Evolutionary conservation across 2,888 invertebrate species (phyloP).

Genomic region (Alloplasta piceator): DNA sequence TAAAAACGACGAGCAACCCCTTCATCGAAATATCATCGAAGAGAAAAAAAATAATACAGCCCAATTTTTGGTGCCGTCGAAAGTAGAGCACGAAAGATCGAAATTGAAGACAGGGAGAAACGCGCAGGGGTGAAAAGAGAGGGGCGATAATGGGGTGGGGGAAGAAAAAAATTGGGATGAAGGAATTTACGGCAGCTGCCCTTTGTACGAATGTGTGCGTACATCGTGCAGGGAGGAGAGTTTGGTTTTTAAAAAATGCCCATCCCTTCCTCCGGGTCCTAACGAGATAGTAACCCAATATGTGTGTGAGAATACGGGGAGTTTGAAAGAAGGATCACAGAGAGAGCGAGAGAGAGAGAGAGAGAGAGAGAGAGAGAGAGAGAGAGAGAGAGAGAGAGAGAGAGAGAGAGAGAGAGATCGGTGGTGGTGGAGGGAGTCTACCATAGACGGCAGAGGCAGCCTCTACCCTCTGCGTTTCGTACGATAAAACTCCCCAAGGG

Average conservation of each 20-base stretch:
- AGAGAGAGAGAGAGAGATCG: slow-evolving; percentile 17
- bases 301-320: slow-evolving; percentile 19
- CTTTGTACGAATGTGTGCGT: slow-evolving; percentile 66
- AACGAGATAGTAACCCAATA: slow-evolving; percentile 73
- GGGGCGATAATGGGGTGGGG: slow-evolving; percentile 46
- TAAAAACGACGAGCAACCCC: too few species aligned
- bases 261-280: slow-evolving; percentile 55
- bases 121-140: slow-evolving; percentile 32
- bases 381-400: slow-evolving; percentile 26
- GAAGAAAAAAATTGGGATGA: slow-evolving; percentile 67
- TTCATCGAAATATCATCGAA: too few species aligned
- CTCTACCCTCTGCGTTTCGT: slow-evolving; percentile 72
- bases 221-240: too few species aligned
- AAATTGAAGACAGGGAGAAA: slow-evolving; percentile 36
- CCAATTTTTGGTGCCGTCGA: too few species aligned
- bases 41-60: too few species aligned
- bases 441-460: slow-evolving; percentile 32
- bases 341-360: too few species aligned
- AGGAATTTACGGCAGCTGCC: slow-evolving; percentile 79
- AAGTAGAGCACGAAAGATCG: not conserved
- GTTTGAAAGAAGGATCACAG: not conserved
- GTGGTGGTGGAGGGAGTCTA: not conserved
- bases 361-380: slow-evolving; percentile 20
- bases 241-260: slow-evolving; percentile 74
- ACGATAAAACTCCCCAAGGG: slow-evolving; percentile 68